Percentiles rank a stretch among this genome's conserved stretches.
phyloP scores from a whole-genome alignment of 2,888 invertebrate genomes.

The Adelphocoris suturalis region DNA sequence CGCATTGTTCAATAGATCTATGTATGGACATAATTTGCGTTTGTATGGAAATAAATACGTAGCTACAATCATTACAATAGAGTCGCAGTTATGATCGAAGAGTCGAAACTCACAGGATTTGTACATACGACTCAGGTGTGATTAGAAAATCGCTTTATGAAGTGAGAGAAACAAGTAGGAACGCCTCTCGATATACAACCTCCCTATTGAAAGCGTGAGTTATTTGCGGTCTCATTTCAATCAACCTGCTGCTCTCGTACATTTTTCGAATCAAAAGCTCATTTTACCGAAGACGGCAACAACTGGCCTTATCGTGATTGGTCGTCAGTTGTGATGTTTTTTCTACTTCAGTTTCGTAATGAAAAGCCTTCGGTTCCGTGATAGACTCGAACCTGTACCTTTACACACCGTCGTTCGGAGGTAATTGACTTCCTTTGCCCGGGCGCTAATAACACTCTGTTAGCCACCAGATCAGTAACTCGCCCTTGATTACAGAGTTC shows the following conservation, averaged over 20 bases:
- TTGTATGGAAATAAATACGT: too few species aligned
- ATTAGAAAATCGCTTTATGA: too few species aligned
- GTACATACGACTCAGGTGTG: too few species aligned
- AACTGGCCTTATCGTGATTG: neutral
- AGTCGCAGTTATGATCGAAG: too few species aligned
- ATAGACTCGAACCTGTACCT: neutral
- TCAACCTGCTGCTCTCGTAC: neutral
- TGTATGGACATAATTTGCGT: too few species aligned
- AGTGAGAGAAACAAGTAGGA: too few species aligned
- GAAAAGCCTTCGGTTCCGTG: neutral
- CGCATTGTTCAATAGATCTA: too few species aligned
- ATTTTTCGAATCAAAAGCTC: conserved; percentile 8
- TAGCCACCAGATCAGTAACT: conserved; percentile 17
- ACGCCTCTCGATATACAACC: too few species aligned
- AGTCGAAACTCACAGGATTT: too few species aligned
- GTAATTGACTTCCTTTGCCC: neutral
- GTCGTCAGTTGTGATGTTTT: neutral
- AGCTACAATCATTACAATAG: too few species aligned
- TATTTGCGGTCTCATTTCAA: neutral
- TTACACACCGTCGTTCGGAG: neutral
- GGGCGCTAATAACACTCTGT: neutral
- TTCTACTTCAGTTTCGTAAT: neutral
- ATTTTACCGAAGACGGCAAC: neutral
- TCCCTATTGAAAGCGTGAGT: neutral
- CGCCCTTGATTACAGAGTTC: neutral